Evolutionary conservation across 2,888 invertebrate species (phyloP).

Genomic region (Camptogramma bilineatum): DNA sequence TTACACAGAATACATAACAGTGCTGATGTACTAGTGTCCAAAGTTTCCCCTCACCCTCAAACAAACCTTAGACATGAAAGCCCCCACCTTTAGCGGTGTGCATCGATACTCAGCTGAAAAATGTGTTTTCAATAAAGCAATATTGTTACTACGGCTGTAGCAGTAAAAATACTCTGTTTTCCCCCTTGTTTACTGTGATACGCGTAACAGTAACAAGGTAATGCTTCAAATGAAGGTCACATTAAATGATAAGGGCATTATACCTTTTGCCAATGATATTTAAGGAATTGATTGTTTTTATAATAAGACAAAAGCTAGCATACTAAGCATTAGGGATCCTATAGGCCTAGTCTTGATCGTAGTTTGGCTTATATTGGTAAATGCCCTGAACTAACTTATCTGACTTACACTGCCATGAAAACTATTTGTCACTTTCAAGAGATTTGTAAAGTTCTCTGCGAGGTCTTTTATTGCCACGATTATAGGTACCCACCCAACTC

Average conservation of each 20-base stretch:
- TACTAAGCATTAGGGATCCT: too few relatives aligned
- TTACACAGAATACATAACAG: slow-evolving; percentile 25
- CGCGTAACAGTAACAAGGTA: neutral
- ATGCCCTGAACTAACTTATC: too few relatives aligned
- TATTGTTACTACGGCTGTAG: neutral
- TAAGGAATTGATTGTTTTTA: neutral
- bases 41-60: slow-evolving; percentile 49
- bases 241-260: neutral
- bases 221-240: neutral
- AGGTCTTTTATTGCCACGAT: too few relatives aligned
- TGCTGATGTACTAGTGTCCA: slow-evolving; percentile 36
- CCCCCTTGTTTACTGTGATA: neutral
- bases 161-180: neutral
- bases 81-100: slow-evolving; percentile 19
- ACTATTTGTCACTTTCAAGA: too few relatives aligned
- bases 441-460: too few relatives aligned
- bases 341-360: too few relatives aligned
- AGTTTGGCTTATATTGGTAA: too few relatives aligned
- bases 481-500: too few relatives aligned
- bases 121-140: neutral
- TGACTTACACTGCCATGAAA: neutral
- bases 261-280: neutral
- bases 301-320: too few relatives aligned
- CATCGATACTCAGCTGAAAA: slow-evolving; percentile 8
- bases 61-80: slow-evolving; percentile 42